phyloP scores from a whole-genome alignment of 2,888 invertebrate genomes.

The Lepidocyrtinus sp. region DNA sequence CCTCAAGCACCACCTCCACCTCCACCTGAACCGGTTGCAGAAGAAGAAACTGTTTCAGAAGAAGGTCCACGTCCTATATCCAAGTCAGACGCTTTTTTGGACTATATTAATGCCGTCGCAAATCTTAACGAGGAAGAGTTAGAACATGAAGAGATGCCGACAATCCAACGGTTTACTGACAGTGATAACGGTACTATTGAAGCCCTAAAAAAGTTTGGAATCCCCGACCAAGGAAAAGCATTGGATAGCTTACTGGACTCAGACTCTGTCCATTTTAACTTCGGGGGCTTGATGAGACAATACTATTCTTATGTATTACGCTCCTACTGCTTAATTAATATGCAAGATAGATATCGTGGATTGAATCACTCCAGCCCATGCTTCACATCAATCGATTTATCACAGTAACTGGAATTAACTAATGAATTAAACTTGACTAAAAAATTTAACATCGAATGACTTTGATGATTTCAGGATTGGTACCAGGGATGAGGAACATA shows the following conservation, averaged over 20 bases:
- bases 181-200: constrained; percentile 29
- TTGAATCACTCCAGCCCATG: constrained; percentile 34
- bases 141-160: constrained; percentile 23
- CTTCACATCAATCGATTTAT: constrained; percentile 55
- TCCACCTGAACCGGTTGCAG: background rate
- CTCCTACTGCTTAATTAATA: constrained; percentile 57
- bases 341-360: constrained; percentile 64
- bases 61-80: background rate
- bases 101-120: constrained; percentile 2
- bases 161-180: too few relatives aligned
- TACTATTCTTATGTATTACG: constrained; percentile 62
- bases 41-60: background rate
- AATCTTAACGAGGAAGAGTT: background rate
- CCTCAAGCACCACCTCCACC: background rate
- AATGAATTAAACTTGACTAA: background rate
- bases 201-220: constrained; percentile 50
- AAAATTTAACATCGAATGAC: constrained; percentile 7
- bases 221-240: constrained; percentile 49
- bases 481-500: constrained; percentile 51
- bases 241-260: constrained; percentile 39
- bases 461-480: constrained; percentile 38
- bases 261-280: constrained; percentile 56
- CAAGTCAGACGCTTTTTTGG: background rate
- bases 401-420: constrained; percentile 36
- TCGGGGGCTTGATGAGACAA: constrained; percentile 62